These are phyloP conservation scores for Varanus komodoensis DNA, from an alignment of 2,113 vertebrate species.

Conservation along the genomic window DNA sequence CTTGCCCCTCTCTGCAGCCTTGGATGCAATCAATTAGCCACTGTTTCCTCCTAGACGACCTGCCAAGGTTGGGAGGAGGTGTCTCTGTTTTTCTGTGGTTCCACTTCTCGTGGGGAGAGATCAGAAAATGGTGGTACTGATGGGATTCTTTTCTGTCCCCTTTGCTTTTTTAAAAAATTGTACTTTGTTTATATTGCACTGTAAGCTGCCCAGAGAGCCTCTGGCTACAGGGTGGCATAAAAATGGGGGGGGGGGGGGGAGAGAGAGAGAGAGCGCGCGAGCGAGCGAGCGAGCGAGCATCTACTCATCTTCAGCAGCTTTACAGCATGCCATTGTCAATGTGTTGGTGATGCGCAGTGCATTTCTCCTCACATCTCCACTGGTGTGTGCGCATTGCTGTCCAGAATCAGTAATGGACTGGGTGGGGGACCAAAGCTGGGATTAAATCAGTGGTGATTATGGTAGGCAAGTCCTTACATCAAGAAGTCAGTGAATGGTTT, in stretches of 20 bases:
- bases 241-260: too few species aligned
- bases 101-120: neutral
- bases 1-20: neutral
- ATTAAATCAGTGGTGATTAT: neutral
- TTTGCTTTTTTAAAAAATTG: neutral
- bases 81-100: neutral
- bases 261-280: too few species aligned
- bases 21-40: neutral
- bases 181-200: too few species aligned
- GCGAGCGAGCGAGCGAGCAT: neutral
- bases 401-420: neutral
- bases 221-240: too few species aligned
- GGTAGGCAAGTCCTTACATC: neutral
- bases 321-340: neutral
- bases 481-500: neutral
- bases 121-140: neutral
- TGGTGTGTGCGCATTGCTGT: neutral
- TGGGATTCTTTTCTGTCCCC: neutral
- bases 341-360: neutral
- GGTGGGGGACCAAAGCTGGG: neutral
- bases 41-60: neutral
- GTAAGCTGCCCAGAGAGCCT: too few species aligned
- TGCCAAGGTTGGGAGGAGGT: neutral
- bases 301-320: neutral
- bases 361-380: neutral